Conservation (phyloP, 1,140 invertebrate species). For the Pseudachorutes palmiensis region DNA sequence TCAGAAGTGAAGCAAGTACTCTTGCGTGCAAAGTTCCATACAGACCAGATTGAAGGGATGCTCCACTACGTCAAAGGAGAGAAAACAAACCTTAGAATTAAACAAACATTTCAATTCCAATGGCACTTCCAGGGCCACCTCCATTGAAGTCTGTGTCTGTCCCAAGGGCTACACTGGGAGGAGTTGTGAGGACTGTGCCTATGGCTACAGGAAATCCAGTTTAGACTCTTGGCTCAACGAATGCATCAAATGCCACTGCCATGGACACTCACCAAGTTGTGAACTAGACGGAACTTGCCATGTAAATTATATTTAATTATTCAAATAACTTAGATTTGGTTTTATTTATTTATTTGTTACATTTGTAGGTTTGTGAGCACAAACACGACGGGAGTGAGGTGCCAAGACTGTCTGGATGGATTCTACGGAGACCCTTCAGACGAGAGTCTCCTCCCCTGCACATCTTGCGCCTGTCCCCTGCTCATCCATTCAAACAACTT, state of each 20-base stretch:
- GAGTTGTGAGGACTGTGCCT: conserved; percentile 74
- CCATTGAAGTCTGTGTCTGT: conserved; percentile 42
- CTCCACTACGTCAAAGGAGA: conserved; percentile 21
- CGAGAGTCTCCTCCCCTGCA: conserved; percentile 67
- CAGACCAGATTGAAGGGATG: conserved; percentile 83
- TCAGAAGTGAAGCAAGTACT: conserved; percentile 68
- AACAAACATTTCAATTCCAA: too few species aligned
- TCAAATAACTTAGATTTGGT: not conserved
- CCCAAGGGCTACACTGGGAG: conserved; percentile 61
- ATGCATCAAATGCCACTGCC: conserved; percentile 82
- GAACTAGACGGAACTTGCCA: conserved; percentile 68
- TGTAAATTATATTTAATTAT: conserved; percentile 46
- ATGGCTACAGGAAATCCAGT: conserved; percentile 67
- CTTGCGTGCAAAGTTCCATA: conserved; percentile 83
- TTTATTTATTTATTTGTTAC: conserved; percentile 7
- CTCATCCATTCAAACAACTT: conserved; percentile 67
- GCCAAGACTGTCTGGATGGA: conserved; percentile 76
- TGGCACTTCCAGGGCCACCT: conserved; percentile 17
- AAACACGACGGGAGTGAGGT: conserved; percentile 63
- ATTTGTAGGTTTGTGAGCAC: conserved; percentile 55
- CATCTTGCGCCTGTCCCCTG: conserved; percentile 78
- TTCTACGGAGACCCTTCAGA: conserved; percentile 81
- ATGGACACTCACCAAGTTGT: conserved; percentile 76
- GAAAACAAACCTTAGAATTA: conserved; percentile 13
- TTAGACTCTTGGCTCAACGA: conserved; percentile 44